These are phyloP conservation scores for Lytechinus variegatus DNA, from an alignment of 35 echinoderm and acorn worm genomes.

Conservation along the genomic window DNA sequence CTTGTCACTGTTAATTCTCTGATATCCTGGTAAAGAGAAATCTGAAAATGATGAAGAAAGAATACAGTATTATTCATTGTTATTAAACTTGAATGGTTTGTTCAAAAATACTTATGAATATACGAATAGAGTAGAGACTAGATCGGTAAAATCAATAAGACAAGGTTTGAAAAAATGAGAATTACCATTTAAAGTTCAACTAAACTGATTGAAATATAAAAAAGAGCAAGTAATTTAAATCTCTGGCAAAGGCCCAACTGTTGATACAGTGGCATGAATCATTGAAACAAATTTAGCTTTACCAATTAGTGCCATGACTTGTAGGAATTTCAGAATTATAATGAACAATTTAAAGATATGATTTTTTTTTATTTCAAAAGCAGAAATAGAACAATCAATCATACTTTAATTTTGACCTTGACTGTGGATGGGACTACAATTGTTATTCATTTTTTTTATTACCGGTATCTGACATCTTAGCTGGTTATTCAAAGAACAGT, in stretches of 20 bases:
- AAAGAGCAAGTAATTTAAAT: background rate
- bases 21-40: background rate
- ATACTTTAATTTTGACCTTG: too few species aligned
- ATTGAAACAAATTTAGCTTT: constrained; percentile 7
- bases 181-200: background rate
- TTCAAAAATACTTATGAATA: too few species aligned
- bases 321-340: background rate
- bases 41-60: background rate
- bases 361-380: too few species aligned
- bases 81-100: too few species aligned
- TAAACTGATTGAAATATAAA: too few species aligned
- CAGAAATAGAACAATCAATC: too few species aligned
- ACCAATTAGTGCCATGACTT: constrained; percentile 1
- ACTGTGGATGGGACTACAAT: too few species aligned
- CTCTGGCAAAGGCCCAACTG: background rate
- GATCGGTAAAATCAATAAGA: background rate
- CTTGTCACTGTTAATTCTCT: background rate
- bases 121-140: background rate
- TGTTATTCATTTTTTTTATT: too few species aligned
- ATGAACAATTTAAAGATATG: too few species aligned
- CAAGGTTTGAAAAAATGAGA: background rate
- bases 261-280: background rate
- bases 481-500: too few species aligned
- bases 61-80: too few species aligned
- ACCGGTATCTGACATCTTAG: too few species aligned